A percentile compares a stretch with the other conserved stretches of the same genome.
Evolutionary conservation across 2,113 vertebrate genomes (phyloP).

Genomic region (Alaudala cheleensis): DNA sequence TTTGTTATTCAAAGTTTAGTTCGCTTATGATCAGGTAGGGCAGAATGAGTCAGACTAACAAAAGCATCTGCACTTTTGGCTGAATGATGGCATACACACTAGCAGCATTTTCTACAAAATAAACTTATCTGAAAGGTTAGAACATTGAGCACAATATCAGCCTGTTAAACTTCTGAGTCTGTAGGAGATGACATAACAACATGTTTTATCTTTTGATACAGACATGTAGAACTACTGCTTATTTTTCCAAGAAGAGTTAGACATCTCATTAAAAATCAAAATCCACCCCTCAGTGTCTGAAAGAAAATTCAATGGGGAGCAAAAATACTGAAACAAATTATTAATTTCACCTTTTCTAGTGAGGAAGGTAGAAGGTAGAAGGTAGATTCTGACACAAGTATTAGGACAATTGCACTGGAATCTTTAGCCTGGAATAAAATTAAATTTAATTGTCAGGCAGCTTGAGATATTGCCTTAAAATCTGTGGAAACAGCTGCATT

Average conservation of each 20-base stretch:
- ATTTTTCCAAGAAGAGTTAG: not conserved
- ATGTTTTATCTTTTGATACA: not conserved
- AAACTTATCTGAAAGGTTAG: not conserved
- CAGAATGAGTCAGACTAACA: not conserved
- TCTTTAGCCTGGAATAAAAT: not conserved
- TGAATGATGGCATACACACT: not conserved
- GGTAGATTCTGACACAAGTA: not conserved
- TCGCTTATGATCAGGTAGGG: not conserved
- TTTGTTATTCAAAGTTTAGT: not conserved
- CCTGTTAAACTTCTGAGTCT: not conserved
- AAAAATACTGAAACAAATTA: not conserved
- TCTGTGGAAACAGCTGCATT: not conserved
- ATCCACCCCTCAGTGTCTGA: not conserved
- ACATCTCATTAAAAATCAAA: not conserved
- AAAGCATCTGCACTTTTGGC: not conserved
- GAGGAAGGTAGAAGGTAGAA: not conserved
- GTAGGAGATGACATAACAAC: not conserved
- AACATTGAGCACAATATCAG: not conserved
- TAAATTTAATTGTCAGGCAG: not conserved
- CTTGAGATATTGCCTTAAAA: not conserved
- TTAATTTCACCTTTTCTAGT: not conserved
- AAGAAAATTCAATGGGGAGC: not conserved
- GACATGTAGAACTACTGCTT: not conserved
- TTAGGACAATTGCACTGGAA: not conserved
- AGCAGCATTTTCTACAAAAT: not conserved